Evolutionary conservation across 2,113 vertebrate genomes (phyloP).

Genomic region (Sisor rabdophorus): DNA sequence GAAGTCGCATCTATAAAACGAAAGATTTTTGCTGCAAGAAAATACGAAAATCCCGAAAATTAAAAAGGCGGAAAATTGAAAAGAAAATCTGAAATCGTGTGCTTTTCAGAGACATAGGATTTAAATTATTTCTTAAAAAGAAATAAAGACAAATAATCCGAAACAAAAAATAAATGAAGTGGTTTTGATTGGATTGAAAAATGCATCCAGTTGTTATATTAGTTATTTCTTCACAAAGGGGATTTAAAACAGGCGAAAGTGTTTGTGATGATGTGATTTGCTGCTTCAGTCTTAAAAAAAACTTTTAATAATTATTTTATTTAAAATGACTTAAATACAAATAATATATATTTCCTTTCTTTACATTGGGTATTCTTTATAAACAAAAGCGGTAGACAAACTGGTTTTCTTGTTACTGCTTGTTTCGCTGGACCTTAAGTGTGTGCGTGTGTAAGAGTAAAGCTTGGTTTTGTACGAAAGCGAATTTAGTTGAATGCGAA

Average conservation of each 20-base stretch:
- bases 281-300: neutral
- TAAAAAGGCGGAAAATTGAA: no score
- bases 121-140: no score
- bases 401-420: constrained; percentile 62
- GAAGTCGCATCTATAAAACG: no score
- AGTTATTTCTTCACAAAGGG: neutral
- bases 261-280: neutral
- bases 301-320: constrained; percentile 82
- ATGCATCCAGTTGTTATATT: no score
- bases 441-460: constrained; percentile 32
- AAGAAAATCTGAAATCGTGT: no score
- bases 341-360: constrained; percentile 75
- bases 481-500: constrained; percentile 29
- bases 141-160: no score
- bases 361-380: constrained; percentile 82
- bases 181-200: no score
- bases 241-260: neutral
- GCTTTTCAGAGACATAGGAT: no score
- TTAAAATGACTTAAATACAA: constrained; percentile 91
- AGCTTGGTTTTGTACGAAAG: no score
- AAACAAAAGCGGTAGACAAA: constrained; percentile 77
- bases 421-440: constrained; percentile 25
- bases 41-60: no score
- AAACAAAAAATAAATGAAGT: no score
- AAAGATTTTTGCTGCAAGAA: no score